Evolutionary conservation across 1,140 invertebrate genomes (phyloP), one percentile per base, ranked within the genome.

Genomic region (Drosophila seguyi): DNA sequence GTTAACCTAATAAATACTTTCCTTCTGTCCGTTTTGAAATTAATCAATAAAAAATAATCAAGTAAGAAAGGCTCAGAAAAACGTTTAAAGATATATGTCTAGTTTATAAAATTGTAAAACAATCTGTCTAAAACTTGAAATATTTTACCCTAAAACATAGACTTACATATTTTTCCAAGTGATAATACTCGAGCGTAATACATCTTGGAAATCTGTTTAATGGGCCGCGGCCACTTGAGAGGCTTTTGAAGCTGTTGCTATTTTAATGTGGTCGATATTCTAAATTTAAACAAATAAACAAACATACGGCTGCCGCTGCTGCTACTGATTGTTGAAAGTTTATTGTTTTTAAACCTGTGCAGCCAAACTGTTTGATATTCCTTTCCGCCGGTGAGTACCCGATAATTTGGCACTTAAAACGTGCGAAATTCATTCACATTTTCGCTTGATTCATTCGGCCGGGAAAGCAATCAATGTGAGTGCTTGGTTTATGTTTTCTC

Each of bases 271-370:
- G 82, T 87, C 83, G 83, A 87, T 87, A 88, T 87, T 87, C 83
- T 87, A 87, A 87, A 88, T 87, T 87, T 87, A 87, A 87, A 87
- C 84, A 87, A 87, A 87, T 87, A 87, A 87, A 87, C 84, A 87
- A 87, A 87, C 79, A 81, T 44, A 39, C 50, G 42, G 50, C 41
- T 74, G 36, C 27, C 31, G 22, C 18, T 73, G 48, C 48, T 77
- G 59, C 34, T 42, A 47, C 61, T 55, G 55, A 41, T 81, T 83
- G 83, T 76, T 88, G 68, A 87, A 88, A 80, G 83, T 87, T 87
- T 87, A 87, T 87, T 87, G 84, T 87, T 87, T 88, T 87, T 88
- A 78, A 87, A 84, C 79, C 84, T 77, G 83, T 59, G 61, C 72
- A 53, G 48, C 39, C 39, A 84, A 76, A 83, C 67, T 81, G 69